These are phyloP conservation scores for Peucedramus taeniatus DNA, from an alignment of 2,113 vertebrate species.

Conservation along the genomic window DNA sequence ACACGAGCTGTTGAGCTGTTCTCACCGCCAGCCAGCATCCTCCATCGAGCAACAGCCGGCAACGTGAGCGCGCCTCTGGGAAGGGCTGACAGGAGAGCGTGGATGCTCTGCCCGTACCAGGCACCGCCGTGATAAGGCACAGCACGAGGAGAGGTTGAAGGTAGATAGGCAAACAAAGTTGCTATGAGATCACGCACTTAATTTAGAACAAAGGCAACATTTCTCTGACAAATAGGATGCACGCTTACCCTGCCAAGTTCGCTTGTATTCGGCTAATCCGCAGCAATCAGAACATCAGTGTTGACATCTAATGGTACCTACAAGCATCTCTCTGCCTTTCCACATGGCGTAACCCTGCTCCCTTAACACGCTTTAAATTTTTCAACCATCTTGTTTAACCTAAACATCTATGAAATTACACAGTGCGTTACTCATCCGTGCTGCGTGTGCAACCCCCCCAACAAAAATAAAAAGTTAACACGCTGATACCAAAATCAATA, in stretches of 20 bases:
- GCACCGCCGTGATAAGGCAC: not conserved
- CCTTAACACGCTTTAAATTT: constrained; percentile 54
- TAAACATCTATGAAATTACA: constrained; percentile 57
- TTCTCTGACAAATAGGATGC: constrained; percentile 7
- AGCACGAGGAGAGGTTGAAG: not conserved
- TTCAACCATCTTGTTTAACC: constrained; percentile 65
- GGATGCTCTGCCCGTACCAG: constrained; percentile 8
- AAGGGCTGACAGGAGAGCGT: not conserved
- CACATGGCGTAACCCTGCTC: constrained; percentile 12
- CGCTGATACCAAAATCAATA: constrained; percentile 77
- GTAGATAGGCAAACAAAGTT: constrained; percentile 14
- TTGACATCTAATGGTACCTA: constrained; percentile 53
- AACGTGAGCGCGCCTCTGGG: not conserved
- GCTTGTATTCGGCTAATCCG: not conserved
- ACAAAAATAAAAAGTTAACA: constrained; percentile 67
- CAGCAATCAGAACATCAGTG: constrained; percentile 28
- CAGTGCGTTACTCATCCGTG: constrained; percentile 27
- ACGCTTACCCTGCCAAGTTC: not conserved
- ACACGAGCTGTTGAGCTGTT: not conserved
- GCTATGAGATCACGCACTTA: not conserved
- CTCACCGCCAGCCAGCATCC: not conserved
- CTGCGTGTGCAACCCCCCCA: not conserved
- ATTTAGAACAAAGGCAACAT: constrained; percentile 15
- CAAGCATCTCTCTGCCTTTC: constrained; percentile 44
- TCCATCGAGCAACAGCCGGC: not conserved